Conservation (phyloP, 2,888 invertebrate genomes). For the Gryllus longicercus region DNA sequence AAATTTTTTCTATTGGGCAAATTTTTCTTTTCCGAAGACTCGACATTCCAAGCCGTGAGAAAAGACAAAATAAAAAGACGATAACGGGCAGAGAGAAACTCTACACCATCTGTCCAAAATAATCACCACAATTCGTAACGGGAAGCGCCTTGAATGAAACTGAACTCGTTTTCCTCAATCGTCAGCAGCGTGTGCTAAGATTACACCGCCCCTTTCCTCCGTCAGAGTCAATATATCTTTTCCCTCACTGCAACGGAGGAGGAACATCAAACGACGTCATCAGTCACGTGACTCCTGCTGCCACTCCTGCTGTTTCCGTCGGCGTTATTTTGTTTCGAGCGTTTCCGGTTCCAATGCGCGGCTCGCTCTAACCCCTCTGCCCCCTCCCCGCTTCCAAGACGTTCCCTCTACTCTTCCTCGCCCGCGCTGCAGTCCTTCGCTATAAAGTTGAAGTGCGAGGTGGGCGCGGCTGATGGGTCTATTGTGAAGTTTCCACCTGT, state of each 20-base stretch:
- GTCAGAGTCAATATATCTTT: neutral
- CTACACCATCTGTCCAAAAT: neutral
- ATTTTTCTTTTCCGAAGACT: no score
- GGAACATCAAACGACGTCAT: neutral
- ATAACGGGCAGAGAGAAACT: neutral
- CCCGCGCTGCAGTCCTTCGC: no score
- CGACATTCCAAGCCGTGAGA: no score
- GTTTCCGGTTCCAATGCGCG: neutral
- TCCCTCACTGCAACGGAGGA: neutral
- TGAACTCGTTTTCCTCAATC: no score
- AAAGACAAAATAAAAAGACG: neutral
- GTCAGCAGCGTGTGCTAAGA: no score
- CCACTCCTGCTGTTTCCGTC: neutral
- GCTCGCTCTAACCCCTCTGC: neutral
- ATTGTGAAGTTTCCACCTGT: conserved; percentile 17
- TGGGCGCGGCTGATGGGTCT: neutral
- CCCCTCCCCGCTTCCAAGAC: neutral
- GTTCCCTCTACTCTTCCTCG: neutral
- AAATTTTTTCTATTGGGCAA: no score
- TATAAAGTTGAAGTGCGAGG: neutral
- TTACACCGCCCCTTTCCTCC: neutral
- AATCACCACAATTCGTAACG: neutral
- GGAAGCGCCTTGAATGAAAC: neutral
- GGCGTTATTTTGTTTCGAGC: neutral
- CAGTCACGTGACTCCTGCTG: neutral